Base-by-base conservation (phyloP, 2,888 invertebrate species). In the Rhagophthalmus giganteus region DNA sequence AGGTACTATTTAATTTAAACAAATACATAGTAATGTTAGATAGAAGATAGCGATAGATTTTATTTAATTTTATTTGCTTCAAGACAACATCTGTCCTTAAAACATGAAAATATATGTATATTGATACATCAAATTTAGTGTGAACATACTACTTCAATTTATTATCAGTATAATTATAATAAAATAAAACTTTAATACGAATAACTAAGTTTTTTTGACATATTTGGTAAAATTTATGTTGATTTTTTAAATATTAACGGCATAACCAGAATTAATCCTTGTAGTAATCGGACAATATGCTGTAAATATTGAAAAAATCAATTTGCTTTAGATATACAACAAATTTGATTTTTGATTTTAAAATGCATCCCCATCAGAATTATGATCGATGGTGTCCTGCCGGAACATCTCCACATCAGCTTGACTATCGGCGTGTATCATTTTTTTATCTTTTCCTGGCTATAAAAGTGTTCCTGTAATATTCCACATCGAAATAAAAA, bases 371-470 rank as follows among this genome's bases (percentile, higher is more conserved):
- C 27, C 37, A 45, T 37, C 31, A 20, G 20, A 20, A 20, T 72
- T 69, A 27, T 60, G 69, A 59, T 79, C 79, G 27, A 85, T 78
- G 33, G 85, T 85, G 67, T 86, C 85, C 74, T 85, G 85, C 40
- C 85, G 78, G 76, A 87, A 86, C 74, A 81, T 79, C 75, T 86
- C 86, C 54, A 86, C 83, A 62, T 85, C 86, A 2, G 82, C 86
- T 73, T 86, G 85, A 71, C 86, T 86, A 73, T 87, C 87, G 2
- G 83, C 84, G 58, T 82, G 81, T 57, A 85, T 74, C 62, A 86
- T 58, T 73, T 82, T 82, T 16, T 74, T 78, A 55, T 74, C 76
- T 9, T 58, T 61, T 27, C 74, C 75, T 1, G 81, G 81, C 77
- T 79, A 60, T 15, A 68, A 66, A 41, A 11, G 28, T 30, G 20